phyloP scores from a whole-genome alignment of 2,113 vertebrate species.

The Lonchura striata region DNA sequence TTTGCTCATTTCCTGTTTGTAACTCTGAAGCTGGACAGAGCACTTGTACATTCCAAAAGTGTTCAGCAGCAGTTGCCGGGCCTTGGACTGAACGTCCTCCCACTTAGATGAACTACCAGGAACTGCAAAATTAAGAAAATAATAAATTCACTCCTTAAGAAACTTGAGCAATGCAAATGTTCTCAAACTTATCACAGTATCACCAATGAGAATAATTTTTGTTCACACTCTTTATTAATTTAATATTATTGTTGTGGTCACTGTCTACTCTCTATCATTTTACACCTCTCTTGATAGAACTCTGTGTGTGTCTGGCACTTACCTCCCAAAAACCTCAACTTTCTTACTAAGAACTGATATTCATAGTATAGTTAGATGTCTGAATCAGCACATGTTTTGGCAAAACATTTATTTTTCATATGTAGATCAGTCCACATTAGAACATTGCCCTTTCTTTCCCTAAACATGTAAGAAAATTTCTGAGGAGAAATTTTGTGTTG shows the following conservation, averaged over 20 bases:
- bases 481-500: neutral
- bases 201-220: neutral
- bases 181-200: neutral
- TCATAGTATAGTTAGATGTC: neutral
- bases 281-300: neutral
- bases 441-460: neutral
- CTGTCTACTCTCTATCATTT: neutral
- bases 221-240: neutral
- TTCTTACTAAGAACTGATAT: neutral
- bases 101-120: slow-evolving; percentile 86
- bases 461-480: neutral
- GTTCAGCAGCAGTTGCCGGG: slow-evolving; percentile 84
- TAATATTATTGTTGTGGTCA: neutral
- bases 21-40: slow-evolving; percentile 91
- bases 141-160: neutral
- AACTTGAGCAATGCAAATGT: neutral
- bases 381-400: neutral
- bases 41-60: slow-evolving; percentile 89
- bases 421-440: neutral
- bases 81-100: slow-evolving; percentile 93
- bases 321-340: neutral
- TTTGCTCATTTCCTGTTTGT: slow-evolving; percentile 76
- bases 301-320: neutral
- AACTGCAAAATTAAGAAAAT: slow-evolving; percentile 73
- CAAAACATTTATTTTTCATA: neutral